Base-by-base conservation (phyloP, 2,888 invertebrate genomes). In the Globia sparganii region DNA sequence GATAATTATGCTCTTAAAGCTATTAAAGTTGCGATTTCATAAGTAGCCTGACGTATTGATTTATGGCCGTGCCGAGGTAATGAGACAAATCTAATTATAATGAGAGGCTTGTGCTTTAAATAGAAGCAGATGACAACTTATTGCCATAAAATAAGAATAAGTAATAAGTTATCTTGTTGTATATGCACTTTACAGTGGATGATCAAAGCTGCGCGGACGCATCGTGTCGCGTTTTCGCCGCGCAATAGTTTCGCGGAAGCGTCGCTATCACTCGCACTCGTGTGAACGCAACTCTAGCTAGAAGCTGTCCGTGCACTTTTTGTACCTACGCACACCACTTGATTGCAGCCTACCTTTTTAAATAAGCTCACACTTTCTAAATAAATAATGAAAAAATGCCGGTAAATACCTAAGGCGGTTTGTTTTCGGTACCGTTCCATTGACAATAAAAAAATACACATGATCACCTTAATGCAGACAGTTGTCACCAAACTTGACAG, bases 231-330 rank as follows among this genome's bases (percentile, higher is more conserved):
- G 87, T 91, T 93, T 92, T 93, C 92, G 91, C 91, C 85, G 70
- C 92, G 92, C 93, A 92, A 93, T 91, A 91, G 90, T 80, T 95
- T 95, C 95, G 93, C 87, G 89, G 95, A 95, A 95, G 89, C 86
- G 80, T 79, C 83, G 90, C 92, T 92, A 92, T 93, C 93, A 87
- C 88, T 87, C 80, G 87, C 88, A 74, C 75, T 83, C 87, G 87
- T 90, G 88, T 88, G 87, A 88, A 90, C 87, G 88, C 86, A 87
- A 81, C 89, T 87, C 88, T 91, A 92, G 90, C 85, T 85, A 89
- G 92, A 94, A 93, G 90, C 89, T 86, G 86, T 82, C 78, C 80
- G 88, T 91, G 92, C 93, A 93, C 88, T 93, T 92, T 92, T 91
- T 89, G 82, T 87, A 77, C 81, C 77, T 84, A 87, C 85, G 83